These are phyloP conservation scores for Cirrhinus molitorella DNA, from an alignment of 2,797 vertebrate species.

Conservation along the genomic window DNA sequence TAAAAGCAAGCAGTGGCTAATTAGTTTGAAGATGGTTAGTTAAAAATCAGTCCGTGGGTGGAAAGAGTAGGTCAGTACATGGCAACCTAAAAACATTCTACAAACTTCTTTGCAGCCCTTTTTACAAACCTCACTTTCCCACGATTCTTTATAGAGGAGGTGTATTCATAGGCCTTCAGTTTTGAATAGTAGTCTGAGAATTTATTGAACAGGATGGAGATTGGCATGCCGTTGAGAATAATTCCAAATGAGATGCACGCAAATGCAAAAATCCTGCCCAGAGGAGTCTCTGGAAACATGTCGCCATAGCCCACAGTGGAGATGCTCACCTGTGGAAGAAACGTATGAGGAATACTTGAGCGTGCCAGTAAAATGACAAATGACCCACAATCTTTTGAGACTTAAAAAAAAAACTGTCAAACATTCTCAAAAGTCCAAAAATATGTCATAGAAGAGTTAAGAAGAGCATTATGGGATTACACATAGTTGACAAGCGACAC, in stretches of 20 bases:
- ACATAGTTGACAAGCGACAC: neutral
- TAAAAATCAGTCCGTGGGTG: too few relatives aligned
- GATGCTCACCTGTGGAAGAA: slow-evolving; percentile 79
- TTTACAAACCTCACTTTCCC: slow-evolving; percentile 70
- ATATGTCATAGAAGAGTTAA: neutral
- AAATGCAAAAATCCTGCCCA: slow-evolving; percentile 80
- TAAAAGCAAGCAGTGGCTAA: neutral
- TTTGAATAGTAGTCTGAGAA: slow-evolving; percentile 86
- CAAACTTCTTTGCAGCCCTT: slow-evolving; percentile 67
- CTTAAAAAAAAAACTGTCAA: neutral
- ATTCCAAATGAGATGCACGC: slow-evolving; percentile 84
- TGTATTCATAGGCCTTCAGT: slow-evolving; percentile 79
- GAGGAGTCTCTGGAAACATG: slow-evolving; percentile 75
- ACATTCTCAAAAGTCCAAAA: neutral
- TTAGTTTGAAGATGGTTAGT: slow-evolving; percentile 4
- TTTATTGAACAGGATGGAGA: slow-evolving; percentile 85
- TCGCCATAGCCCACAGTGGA: slow-evolving; percentile 85
- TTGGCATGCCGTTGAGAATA: slow-evolving; percentile 86
- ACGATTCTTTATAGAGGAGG: slow-evolving; percentile 63
- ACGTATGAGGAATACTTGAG: neutral
- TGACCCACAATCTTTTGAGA: neutral
- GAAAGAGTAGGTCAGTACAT: neutral
- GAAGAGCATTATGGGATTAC: slow-evolving; percentile 8
- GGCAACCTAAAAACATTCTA: slow-evolving; percentile 58
- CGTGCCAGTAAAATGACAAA: neutral